These are phyloP conservation scores for Phortica okadai DNA, from an alignment of 2,888 invertebrate species.

Conservation along the genomic window DNA sequence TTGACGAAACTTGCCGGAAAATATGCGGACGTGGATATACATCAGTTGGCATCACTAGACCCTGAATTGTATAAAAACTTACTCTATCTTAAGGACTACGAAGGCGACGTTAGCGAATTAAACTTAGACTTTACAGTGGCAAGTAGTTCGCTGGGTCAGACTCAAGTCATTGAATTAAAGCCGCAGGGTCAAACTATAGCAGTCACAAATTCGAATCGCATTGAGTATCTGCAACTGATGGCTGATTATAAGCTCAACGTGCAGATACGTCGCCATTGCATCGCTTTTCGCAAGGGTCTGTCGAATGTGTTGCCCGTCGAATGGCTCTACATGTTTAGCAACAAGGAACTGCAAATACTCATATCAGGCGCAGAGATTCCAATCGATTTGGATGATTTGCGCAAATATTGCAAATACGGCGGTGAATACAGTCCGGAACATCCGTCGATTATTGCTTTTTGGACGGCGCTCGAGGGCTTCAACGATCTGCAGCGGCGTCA, in stretches of 20 bases:
- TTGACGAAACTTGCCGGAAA: conserved; percentile 90
- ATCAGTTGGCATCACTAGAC: conserved; percentile 95
- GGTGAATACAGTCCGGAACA: conserved; percentile 90
- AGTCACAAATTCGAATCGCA: conserved; percentile 93
- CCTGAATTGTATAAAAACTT: conserved; percentile 91
- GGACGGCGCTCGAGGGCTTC: conserved; percentile 91
- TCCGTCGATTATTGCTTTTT: conserved; percentile 91
- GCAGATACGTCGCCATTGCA: conserved; percentile 91
- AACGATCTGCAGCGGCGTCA: conserved; percentile 90
- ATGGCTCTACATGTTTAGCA: conserved; percentile 96
- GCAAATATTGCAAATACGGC: conserved; percentile 90
- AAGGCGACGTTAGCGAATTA: conserved; percentile 90
- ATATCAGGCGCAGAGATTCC: conserved; percentile 97
- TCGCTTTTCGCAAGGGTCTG: conserved; percentile 92
- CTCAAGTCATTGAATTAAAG: conserved; percentile 92
- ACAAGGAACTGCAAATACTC: conserved; percentile 96
- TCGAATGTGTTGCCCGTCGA: conserved; percentile 93
- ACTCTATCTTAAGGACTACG: conserved; percentile 89
- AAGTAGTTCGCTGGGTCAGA: conserved; percentile 92
- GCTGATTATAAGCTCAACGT: conserved; percentile 97
- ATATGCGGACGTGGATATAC: conserved; percentile 85
- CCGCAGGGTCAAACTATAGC: conserved; percentile 92
- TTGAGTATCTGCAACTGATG: conserved; percentile 97
- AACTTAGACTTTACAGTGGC: conserved; percentile 96
- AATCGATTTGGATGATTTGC: conserved; percentile 93